Conservation (phyloP, 2,888 invertebrate species). For the Rutpela maculata region DNA sequence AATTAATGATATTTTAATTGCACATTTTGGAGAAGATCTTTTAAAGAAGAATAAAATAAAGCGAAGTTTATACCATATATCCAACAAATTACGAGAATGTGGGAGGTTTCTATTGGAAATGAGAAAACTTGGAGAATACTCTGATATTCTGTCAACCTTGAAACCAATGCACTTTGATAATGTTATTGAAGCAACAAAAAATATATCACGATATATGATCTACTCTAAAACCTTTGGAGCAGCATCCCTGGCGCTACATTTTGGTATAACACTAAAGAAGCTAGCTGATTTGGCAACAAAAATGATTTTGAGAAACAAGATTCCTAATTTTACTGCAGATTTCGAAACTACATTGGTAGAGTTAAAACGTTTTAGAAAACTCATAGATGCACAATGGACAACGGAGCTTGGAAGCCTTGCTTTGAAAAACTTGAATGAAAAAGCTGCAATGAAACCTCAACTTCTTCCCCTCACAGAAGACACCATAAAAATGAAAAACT, state of each 20-base stretch:
- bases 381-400: slow-evolving; percentile 19
- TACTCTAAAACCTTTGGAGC: slow-evolving; percentile 50
- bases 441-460: slow-evolving; percentile 36
- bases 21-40: slow-evolving; percentile 32
- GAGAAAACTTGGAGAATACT: slow-evolving; percentile 11
- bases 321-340: background rate
- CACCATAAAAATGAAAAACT: slow-evolving; percentile 54
- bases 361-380: background rate
- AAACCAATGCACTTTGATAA: background rate
- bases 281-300: slow-evolving; percentile 33
- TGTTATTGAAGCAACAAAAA: slow-evolving; percentile 3
- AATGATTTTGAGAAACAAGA: slow-evolving; percentile 23
- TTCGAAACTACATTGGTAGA: background rate
- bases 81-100: slow-evolving; percentile 39
- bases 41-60: slow-evolving; percentile 30
- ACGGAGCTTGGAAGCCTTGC: slow-evolving; percentile 46
- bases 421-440: slow-evolving; percentile 57
- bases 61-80: slow-evolving; percentile 30
- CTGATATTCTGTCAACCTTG: slow-evolving; percentile 8
- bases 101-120: slow-evolving; percentile 37
- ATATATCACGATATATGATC: slow-evolving; percentile 49
- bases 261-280: slow-evolving; percentile 45
- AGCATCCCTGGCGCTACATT: slow-evolving; percentile 54
- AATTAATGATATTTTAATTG: slow-evolving; percentile 25
- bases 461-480: slow-evolving; percentile 55